Conservation (phyloP, 2,113 vertebrate genomes). For the Hippocampus barbouri region DNA sequence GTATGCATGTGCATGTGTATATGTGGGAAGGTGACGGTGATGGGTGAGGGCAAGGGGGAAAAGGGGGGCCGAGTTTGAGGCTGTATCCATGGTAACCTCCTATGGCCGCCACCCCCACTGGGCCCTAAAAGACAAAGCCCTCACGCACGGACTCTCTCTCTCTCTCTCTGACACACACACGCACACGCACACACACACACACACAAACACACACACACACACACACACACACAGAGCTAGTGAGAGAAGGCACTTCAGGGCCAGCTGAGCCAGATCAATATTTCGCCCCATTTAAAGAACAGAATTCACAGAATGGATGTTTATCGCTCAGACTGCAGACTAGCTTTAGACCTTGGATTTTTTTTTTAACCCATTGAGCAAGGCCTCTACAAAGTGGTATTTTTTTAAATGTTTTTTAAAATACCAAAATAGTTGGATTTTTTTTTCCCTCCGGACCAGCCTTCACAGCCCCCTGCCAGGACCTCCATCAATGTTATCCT, state of each 20-base stretch:
- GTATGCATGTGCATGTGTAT: slow-evolving; percentile 9
- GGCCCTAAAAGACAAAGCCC: slow-evolving; percentile 67
- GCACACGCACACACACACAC: slow-evolving; percentile 43
- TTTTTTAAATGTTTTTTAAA: slow-evolving; percentile 16
- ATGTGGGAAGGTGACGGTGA: slow-evolving; percentile 17
- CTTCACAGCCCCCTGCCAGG: slow-evolving; percentile 18
- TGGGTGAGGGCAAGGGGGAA: slow-evolving; percentile 2
- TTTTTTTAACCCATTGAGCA: slow-evolving; percentile 54
- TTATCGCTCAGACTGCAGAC: slow-evolving; percentile 85
- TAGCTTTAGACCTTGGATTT: slow-evolving; percentile 67
- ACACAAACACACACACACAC: slow-evolving; percentile 39
- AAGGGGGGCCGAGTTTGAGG: slow-evolving; percentile 34
- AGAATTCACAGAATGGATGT: slow-evolving; percentile 97
- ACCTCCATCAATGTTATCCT: slow-evolving; percentile 21
- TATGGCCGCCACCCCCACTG: slow-evolving; percentile 55
- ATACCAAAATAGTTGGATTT: slow-evolving; percentile 37
- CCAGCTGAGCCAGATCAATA: slow-evolving; percentile 99
- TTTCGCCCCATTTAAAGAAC: slow-evolving; percentile 98
- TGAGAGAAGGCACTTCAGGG: slow-evolving; percentile 73
- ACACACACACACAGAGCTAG: slow-evolving; percentile 45
- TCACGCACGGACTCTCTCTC: slow-evolving; percentile 12
- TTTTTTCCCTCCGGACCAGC: slow-evolving; percentile 22
- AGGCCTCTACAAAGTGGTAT: slow-evolving; percentile 59
- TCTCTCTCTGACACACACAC: slow-evolving; percentile 17
- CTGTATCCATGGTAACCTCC: slow-evolving; percentile 69